phyloP scores from a whole-genome alignment of 2,888 invertebrate genomes.

The Euclidia mi region DNA sequence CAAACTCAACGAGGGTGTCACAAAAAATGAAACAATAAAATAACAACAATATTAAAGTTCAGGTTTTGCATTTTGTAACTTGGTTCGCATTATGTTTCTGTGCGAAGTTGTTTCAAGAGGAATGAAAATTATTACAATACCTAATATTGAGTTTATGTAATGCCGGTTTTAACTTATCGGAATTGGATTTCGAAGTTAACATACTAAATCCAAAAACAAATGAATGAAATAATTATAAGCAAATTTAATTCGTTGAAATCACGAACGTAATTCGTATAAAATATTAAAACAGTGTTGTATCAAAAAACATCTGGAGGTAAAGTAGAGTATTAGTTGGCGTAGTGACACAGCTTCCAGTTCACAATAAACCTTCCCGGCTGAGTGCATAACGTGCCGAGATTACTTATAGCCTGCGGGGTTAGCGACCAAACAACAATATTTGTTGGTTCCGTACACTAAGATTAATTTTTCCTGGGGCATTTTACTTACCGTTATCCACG shows the following conservation, averaged over 20 bases:
- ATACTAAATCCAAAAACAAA: no score
- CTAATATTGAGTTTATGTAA: not conserved
- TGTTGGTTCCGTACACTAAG: constrained; percentile 81
- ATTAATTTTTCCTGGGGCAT: constrained; percentile 85
- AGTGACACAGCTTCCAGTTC: constrained; percentile 71
- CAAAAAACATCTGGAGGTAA: constrained; percentile 53
- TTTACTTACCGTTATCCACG: constrained; percentile 67
- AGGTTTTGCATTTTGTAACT: not conserved
- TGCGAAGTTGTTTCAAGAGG: not conserved
- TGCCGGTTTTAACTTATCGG: not conserved
- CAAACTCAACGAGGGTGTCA: constrained; percentile 22
- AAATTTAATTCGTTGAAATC: not conserved
- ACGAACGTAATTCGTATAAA: not conserved
- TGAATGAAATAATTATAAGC: not conserved
- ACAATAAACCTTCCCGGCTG: constrained; percentile 82
- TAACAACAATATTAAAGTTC: constrained; percentile 3
- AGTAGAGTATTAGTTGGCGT: constrained; percentile 61
- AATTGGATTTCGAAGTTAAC: not conserved
- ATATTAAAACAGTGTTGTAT: constrained; percentile 48
- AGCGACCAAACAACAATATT: constrained; percentile 85
- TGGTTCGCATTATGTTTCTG: not conserved
- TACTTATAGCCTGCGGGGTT: constrained; percentile 81
- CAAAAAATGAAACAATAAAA: constrained; percentile 4
- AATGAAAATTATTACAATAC: not conserved
- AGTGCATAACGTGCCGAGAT: constrained; percentile 86